Conservation (phyloP, 2,888 invertebrate genomes). For the Schizaphis graminum region DNA sequence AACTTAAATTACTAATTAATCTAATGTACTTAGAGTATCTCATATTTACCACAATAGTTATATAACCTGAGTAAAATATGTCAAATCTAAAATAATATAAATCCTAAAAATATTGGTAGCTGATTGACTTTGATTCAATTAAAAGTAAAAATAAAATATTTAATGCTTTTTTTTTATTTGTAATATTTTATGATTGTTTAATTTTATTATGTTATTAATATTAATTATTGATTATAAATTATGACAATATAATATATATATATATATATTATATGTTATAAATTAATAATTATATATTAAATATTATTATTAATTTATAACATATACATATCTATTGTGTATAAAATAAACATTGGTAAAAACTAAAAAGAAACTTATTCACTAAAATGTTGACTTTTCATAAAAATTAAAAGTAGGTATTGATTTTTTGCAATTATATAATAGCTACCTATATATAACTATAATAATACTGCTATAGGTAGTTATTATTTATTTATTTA, state of each 20-base stretch:
- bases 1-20: background rate
- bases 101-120: background rate
- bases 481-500: background rate
- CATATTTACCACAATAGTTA: background rate
- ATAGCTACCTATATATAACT: background rate
- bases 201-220: background rate
- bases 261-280: no score
- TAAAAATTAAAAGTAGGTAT: constrained; percentile 1
- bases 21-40: background rate
- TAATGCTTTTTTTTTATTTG: background rate
- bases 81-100: background rate
- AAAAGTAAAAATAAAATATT: background rate
- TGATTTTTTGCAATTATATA: background rate
- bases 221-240: background rate
- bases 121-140: background rate
- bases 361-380: background rate
- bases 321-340: background rate
- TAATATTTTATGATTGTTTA: background rate
- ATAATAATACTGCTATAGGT: background rate
- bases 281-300: background rate
- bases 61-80: background rate
- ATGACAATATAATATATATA: background rate
- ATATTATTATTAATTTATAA: background rate
- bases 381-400: constrained; percentile 4
- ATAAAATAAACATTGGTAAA: constrained; percentile 10